Evolutionary conservation across 2,113 vertebrate genomes (phyloP).

Genomic region (Chroicocephalus ridibundus): DNA sequence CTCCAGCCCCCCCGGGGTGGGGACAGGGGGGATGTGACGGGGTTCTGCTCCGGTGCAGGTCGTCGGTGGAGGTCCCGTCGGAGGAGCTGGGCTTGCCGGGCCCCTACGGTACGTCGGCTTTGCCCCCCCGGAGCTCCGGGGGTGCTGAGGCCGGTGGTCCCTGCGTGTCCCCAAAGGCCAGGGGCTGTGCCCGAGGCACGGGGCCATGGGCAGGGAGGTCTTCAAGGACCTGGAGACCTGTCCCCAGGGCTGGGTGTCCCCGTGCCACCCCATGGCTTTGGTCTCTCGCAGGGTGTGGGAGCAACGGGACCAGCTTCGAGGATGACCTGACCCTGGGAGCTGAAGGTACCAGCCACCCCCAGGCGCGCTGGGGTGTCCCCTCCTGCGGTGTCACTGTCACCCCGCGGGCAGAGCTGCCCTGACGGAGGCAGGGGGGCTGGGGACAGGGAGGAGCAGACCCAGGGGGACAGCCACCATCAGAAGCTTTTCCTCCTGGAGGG

Average conservation of each 20-base stretch:
- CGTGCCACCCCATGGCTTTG: background rate
- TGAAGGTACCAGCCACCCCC: conserved; percentile 75
- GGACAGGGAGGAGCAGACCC: background rate
- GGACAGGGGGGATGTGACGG: background rate
- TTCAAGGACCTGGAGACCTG: background rate
- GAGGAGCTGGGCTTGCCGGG: background rate
- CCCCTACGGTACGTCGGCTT: background rate
- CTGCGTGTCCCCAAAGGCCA: background rate
- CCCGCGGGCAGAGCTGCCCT: background rate
- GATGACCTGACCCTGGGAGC: conserved; percentile 86
- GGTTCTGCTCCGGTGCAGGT: background rate
- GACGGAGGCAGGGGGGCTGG: background rate
- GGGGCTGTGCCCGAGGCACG: rapidly evolving
- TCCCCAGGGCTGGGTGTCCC: background rate
- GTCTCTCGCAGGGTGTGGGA: conserved; percentile 57
- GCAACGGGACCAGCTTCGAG: conserved; percentile 73
- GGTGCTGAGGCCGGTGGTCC: background rate
- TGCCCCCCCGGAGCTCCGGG: background rate
- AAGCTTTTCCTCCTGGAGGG: background rate
- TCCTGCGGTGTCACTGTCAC: background rate
- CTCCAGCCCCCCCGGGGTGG: background rate
- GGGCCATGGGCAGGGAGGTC: background rate
- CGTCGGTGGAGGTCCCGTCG: background rate
- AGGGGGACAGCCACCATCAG: rapidly evolving
- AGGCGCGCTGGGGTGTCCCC: background rate